These are phyloP conservation scores for Capreolus pygargus DNA, from an alignment of 2,113 vertebrate genomes.

Conservation along the genomic window DNA sequence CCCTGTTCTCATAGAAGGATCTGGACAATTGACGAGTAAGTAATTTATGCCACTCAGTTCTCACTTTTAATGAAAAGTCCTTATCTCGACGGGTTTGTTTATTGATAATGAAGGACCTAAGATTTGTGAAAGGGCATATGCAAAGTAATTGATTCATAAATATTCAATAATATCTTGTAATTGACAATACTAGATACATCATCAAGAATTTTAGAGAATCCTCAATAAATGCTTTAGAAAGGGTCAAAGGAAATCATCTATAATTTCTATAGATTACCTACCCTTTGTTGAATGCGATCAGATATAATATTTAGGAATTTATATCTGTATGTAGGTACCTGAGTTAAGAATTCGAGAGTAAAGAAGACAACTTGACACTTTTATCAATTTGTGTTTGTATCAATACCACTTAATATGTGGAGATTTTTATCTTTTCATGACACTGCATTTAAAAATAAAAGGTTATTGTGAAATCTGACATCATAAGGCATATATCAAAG, in stretches of 20 bases:
- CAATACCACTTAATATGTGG: background rate
- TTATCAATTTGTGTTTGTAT: background rate
- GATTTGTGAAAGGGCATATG: too few species aligned
- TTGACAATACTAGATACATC: too few species aligned
- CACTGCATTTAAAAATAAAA: background rate
- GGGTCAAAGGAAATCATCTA: background rate
- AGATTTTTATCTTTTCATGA: background rate
- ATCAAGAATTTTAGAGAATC: background rate
- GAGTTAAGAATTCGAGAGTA: slow-evolving; percentile 30
- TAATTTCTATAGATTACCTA: background rate
- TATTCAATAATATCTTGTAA: too few species aligned
- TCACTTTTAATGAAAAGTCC: too few species aligned
- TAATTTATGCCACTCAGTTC: too few species aligned
- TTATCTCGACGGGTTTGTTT: too few species aligned
- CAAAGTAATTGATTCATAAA: too few species aligned
- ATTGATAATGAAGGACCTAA: too few species aligned
- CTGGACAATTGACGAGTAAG: too few species aligned
- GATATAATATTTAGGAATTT: slow-evolving; percentile 9
- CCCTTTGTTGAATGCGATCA: background rate
- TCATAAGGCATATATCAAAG: background rate
- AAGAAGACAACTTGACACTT: slow-evolving; percentile 21
- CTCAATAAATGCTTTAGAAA: background rate
- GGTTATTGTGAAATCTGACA: background rate
- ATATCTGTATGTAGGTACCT: background rate
- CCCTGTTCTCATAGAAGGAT: too few species aligned